Evolutionary conservation across 1,140 invertebrate genomes (phyloP).

Genomic region (Ceratosolen solmsi): DNA sequence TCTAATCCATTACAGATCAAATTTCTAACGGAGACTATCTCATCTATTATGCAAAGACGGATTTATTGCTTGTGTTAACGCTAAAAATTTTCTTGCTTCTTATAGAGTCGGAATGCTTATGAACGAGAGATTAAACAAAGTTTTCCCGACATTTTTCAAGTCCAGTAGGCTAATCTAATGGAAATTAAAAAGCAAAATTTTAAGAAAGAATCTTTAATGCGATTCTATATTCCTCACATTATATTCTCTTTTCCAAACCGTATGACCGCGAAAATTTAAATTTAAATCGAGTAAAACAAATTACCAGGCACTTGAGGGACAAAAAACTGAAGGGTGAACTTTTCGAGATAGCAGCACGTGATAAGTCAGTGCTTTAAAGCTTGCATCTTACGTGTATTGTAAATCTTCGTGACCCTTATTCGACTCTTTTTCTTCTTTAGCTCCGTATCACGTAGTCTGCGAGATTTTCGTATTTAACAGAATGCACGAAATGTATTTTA

Average conservation of each 20-base stretch:
- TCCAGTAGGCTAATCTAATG: not conserved
- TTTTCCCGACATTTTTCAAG: not conserved
- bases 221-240: slow-evolving; percentile 9
- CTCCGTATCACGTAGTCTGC: slow-evolving; percentile 5
- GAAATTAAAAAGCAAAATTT: no score
- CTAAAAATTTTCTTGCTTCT: no score
- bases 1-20: no score
- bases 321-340: not conserved
- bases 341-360: not conserved
- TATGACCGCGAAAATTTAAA: slow-evolving; percentile 5
- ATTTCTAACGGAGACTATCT: no score
- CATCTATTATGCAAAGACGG: no score
- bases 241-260: not conserved
- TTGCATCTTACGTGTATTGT: slow-evolving; percentile 15
- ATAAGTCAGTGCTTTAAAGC: slow-evolving; percentile 13
- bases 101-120: no score
- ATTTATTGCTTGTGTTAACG: no score
- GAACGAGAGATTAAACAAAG: slow-evolving; percentile 1
- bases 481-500: slow-evolving; percentile 1
- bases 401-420: not conserved
- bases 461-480: not conserved
- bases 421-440: not conserved
- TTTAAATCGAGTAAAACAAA: not conserved
- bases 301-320: not conserved
- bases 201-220: no score